Evolutionary conservation across 2,888 invertebrate species (phyloP), one percentile per base, ranked within the genome.

Genomic region (Cyrtodaria siliqua): DNA sequence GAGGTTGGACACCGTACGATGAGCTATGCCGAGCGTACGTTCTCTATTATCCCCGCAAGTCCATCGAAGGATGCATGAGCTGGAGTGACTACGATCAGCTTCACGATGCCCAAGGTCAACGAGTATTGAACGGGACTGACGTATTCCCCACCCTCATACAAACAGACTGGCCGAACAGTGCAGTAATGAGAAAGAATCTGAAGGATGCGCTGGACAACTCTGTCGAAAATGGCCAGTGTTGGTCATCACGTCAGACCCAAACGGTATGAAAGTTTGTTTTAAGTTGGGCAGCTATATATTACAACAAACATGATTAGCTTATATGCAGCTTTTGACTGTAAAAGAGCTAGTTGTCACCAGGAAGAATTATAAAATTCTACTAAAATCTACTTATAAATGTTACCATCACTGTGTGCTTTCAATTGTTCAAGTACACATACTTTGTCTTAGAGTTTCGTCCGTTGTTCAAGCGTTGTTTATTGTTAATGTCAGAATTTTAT

Each of bases 21-120:
- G 80, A 80, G 53, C 40, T 77, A 0, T 80, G 80, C 38, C 61
- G 76, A 26, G 80, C 76, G 2, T 67, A 80, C 27, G 44, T 77
- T 14, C 56, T 80, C 2, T 80, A 80, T 56, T 80, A 80, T 29
- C 80, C 80, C 2, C 47, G 63, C 0, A 74, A 63, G 44, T 42
- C 20, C 4, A 26, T 80, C 4, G 80, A 80, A 18, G 77, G 73
- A 1, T 80, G 80, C 20, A 67, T 80, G 70, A 74, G 73, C 44
- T 80, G 76, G 80, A 70, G 67, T 49, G 67, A 53, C 33, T 74
- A 70, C 40, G 74, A 77, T 40, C 49, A 63, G 27, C 53, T 80
- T 1, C 24, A 24, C 2, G 29, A 56, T 27, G 16, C 12, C 6
- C n/a, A 29, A 9, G 68, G 69, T 3, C 20, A 44, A 3, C 44